A percentile compares a stretch with the other conserved stretches of the same genome.
Evolutionary conservation across 2,113 vertebrate species (phyloP).

Genomic region (Terrapene triunguis): DNA sequence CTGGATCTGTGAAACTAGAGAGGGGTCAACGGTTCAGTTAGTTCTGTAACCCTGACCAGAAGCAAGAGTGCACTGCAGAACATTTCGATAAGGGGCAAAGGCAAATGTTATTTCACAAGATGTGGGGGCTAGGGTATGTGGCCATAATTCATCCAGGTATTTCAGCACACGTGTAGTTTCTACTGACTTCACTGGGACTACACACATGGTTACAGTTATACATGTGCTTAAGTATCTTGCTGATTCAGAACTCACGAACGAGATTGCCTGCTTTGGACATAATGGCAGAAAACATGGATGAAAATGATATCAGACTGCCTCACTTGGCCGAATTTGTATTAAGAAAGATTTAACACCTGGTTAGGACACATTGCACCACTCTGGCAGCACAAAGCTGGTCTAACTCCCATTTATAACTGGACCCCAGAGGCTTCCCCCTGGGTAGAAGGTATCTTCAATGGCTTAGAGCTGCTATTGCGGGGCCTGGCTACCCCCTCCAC

Average conservation of each 20-base stretch:
- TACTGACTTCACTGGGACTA: neutral
- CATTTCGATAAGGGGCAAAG: slow-evolving; percentile 27
- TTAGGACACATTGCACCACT: neutral
- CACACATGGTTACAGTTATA: neutral
- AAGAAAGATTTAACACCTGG: neutral
- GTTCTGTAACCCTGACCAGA: slow-evolving; percentile 35
- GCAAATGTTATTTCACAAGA: neutral
- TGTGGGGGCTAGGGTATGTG: neutral
- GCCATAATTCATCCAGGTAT: neutral
- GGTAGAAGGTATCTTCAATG: neutral
- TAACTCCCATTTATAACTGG: no score
- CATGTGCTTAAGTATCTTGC: neutral
- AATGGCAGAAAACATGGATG: neutral
- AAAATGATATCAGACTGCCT: neutral
- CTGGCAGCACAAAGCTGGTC: neutral
- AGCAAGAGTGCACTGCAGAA: neutral
- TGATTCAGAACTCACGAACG: neutral
- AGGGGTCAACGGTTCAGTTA: neutral
- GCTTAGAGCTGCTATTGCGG: neutral
- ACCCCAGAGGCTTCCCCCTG: neutral
- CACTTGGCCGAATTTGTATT: neutral
- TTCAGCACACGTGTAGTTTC: neutral
- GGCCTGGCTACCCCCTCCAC: neutral
- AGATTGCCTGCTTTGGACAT: neutral
- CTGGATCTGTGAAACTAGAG: neutral